These are phyloP conservation scores for Eriocheir sinensis DNA, from an alignment of 1,140 invertebrate species.

Conservation along the genomic window DNA sequence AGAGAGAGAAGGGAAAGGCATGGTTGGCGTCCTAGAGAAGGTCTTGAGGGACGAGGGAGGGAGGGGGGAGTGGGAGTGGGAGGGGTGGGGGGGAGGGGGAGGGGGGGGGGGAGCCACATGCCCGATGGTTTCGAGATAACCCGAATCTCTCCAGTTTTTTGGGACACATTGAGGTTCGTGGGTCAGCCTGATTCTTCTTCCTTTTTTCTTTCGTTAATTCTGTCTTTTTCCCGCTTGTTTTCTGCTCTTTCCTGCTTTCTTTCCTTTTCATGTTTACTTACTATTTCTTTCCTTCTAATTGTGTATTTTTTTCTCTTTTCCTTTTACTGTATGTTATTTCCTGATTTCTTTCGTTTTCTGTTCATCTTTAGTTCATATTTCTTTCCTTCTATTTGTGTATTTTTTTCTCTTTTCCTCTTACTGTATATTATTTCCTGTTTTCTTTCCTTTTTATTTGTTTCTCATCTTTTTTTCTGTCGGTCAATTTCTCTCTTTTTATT, in stretches of 20 bases:
- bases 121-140: neutral
- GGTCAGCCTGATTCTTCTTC: neutral
- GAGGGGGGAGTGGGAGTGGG: neutral
- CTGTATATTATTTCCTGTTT: too few relatives aligned
- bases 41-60: neutral
- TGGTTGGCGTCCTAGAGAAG: slow-evolving; percentile 4
- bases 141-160: neutral
- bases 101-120: neutral
- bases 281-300: too few relatives aligned
- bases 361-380: too few relatives aligned
- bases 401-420: neutral
- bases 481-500: too few relatives aligned
- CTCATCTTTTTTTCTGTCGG: too few relatives aligned
- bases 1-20: neutral
- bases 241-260: too few relatives aligned
- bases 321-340: too few relatives aligned
- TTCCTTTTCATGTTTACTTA: too few relatives aligned
- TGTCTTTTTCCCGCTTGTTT: neutral
- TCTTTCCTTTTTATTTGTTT: too few relatives aligned
- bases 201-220: neutral
- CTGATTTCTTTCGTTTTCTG: neutral
- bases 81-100: neutral
- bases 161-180: neutral
- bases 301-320: too few relatives aligned
- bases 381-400: too few relatives aligned